phyloP scores from a whole-genome alignment of 2,888 invertebrate genomes.

The Marasmarcha lunaedactyla region DNA sequence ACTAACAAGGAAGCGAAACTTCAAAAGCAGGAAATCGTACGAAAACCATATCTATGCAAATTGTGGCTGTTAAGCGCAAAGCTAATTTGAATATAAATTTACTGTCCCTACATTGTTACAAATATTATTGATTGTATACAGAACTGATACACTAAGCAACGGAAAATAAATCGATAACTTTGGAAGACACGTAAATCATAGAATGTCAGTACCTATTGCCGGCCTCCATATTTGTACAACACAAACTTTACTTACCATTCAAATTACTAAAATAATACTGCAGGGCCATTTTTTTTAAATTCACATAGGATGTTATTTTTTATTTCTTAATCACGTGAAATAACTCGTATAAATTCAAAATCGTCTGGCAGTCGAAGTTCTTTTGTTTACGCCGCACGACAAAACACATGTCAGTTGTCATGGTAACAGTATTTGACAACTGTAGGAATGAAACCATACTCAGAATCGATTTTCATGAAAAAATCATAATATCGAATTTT shows the following conservation, averaged over 20 bases:
- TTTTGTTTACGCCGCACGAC: slow-evolving; percentile 53
- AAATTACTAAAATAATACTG: slow-evolving; percentile 5
- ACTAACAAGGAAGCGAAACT: slow-evolving; percentile 17
- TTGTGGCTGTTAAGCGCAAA: slow-evolving; percentile 18
- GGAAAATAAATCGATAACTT: slow-evolving; percentile 30
- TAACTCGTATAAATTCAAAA: neutral
- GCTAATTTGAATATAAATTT: slow-evolving; percentile 43
- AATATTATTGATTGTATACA: slow-evolving; percentile 41
- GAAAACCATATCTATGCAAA: slow-evolving; percentile 25
- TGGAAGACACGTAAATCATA: slow-evolving; percentile 5
- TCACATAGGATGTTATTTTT: too few species aligned
- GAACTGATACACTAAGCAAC: slow-evolving; percentile 32
- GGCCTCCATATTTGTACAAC: neutral
- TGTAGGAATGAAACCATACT: slow-evolving; percentile 6
- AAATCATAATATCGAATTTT: too few species aligned
- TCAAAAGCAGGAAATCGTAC: slow-evolving; percentile 11
- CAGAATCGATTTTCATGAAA: too few species aligned
- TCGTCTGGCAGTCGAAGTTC: slow-evolving; percentile 36
- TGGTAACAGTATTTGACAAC: slow-evolving; percentile 45
- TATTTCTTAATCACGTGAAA: neutral
- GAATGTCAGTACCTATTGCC: neutral
- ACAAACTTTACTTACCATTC: slow-evolving; percentile 35
- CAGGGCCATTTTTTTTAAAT: too few species aligned
- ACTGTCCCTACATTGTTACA: slow-evolving; percentile 26
- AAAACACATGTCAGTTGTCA: slow-evolving; percentile 47